Base-by-base conservation (phyloP, 1,140 invertebrate species). In the Hesperophylax magnus region DNA sequence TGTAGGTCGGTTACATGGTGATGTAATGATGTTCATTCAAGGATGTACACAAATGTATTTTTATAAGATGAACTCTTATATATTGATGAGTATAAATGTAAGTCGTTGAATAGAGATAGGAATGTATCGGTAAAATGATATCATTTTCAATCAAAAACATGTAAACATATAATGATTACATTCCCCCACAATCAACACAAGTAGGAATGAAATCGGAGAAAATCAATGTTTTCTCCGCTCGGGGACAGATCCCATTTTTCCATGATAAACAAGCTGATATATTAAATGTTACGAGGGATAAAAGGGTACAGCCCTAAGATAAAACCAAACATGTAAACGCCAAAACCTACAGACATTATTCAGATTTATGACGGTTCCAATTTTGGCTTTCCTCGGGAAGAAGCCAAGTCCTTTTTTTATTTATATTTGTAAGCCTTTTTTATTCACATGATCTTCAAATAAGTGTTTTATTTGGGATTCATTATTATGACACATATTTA, bases 251-350 rank as follows among this genome's bases (percentile, higher is more conserved):
- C 18, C 69, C 47, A 53, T 52, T 39, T 72, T 72, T 53, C 22
- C 47, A 47, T 72, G 69, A 72, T 72, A 72, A 72, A 72, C 69
- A 72, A 56, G 69, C 69, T 72, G 77, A 79, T 60, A 77, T 79
- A 82, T 80, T 83, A 80, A 80, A 82, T 80, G 80, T 80, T 80
- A 83, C 76, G 79, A 80, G 79, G 82, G 78, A 83, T 78, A 83
- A 81, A 82, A 82, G 74, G 81, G 81, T 80, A 75, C 56, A 54
- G 17, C 78, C 74, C 54, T 52, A 39, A 83, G 82, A 80, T 83
- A 83, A 77, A 78, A 52, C 79, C 74, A 80, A 76, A 81, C 82
- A 80, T 83, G 82, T 80, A 81, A 80, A 78, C 76, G 79, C 79
- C 82, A 83, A 80, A 83, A 80, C 82, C 80, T 76, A 78, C 65